phyloP scores from a whole-genome alignment of 2,888 invertebrate species.

The Drosophila atripex region DNA sequence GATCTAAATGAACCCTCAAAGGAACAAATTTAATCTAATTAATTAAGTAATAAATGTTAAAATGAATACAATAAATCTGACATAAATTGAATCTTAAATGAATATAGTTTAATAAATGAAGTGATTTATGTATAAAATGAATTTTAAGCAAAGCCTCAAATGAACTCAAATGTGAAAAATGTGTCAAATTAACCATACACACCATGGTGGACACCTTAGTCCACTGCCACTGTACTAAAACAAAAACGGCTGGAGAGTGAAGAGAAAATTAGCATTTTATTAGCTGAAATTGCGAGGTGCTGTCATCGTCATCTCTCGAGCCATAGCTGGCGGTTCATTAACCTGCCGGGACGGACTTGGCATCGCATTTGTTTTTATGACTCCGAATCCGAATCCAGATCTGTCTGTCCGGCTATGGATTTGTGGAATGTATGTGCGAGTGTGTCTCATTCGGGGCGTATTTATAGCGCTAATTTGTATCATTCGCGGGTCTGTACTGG shows the following conservation, averaged over 20 bases:
- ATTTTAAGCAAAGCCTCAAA: too few species aligned
- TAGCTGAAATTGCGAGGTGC: conserved; percentile 47
- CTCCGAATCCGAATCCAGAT: conserved; percentile 28
- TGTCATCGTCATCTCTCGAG: conserved; percentile 34
- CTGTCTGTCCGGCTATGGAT: conserved; percentile 11
- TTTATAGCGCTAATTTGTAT: conserved; percentile 75
- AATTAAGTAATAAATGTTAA: too few species aligned
- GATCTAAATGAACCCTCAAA: too few species aligned
- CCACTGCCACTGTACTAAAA: not conserved
- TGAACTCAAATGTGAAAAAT: too few species aligned
- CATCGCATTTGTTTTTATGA: conserved; percentile 64
- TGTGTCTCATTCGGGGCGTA: conserved; percentile 45
- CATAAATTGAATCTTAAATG: too few species aligned
- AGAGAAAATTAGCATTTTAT: conserved; percentile 69
- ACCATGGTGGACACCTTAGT: not conserved
- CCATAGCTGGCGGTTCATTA: conserved; percentile 56
- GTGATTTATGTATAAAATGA: too few species aligned
- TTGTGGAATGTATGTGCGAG: conserved; percentile 41
- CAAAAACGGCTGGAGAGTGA: conserved; percentile 20
- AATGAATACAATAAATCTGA: too few species aligned
- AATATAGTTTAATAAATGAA: too few species aligned
- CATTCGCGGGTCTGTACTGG: conserved; percentile 21
- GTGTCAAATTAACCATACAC: too few species aligned
- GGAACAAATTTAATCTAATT: too few species aligned
- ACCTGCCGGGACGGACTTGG: conserved; percentile 46